Conservation (phyloP, 2,797 vertebrate species). For the Agapornis canus region DNA sequence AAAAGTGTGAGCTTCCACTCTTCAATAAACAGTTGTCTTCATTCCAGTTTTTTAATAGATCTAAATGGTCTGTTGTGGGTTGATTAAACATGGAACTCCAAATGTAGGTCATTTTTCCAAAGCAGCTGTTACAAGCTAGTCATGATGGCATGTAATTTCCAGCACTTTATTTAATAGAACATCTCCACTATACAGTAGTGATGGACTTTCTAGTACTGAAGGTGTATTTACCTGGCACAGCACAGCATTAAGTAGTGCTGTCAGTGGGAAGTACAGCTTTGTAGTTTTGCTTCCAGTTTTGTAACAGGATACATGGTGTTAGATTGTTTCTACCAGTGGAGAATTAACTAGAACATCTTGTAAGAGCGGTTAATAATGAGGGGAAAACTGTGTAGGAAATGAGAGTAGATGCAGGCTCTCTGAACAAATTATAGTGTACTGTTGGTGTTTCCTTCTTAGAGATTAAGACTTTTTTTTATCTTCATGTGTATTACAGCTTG, state of each 20-base stretch:
- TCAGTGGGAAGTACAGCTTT: neutral
- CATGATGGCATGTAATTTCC: neutral
- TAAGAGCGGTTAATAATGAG: neutral
- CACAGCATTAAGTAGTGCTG: neutral
- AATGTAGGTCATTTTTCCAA: neutral
- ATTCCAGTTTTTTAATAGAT: neutral
- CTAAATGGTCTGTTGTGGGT: rapidly evolving
- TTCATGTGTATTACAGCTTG: neutral
- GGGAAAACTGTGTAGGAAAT: neutral
- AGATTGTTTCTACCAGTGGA: neutral
- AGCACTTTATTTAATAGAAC: neutral
- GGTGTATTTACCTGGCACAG: neutral
- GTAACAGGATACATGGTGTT: neutral
- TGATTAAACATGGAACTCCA: neutral
- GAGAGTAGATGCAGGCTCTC: neutral
- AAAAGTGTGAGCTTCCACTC: neutral
- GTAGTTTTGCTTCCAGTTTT: neutral
- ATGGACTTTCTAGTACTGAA: neutral
- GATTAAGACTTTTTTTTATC: neutral
- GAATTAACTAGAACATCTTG: neutral
- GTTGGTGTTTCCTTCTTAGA: neutral
- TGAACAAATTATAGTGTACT: neutral
- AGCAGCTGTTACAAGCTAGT: neutral
- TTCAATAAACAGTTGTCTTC: neutral
- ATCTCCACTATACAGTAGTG: neutral